Evolutionary conservation across 2,888 invertebrate species (phyloP).

Genomic region (Hypomecis punctinalis): DNA sequence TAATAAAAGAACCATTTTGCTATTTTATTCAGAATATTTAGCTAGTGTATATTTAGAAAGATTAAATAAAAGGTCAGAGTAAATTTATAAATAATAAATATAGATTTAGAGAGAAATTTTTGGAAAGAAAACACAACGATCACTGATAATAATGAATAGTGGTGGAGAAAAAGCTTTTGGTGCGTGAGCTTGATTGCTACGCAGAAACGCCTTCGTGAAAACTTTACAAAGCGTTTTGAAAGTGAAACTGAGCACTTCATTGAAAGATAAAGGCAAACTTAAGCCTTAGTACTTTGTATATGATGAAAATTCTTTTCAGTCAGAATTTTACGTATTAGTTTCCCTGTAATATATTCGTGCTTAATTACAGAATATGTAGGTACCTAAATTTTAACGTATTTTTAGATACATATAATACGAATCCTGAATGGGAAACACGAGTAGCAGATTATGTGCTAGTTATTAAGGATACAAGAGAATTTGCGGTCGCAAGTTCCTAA

Average conservation of each 20-base stretch:
- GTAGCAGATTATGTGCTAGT: neutral
- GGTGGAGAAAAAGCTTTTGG: slow-evolving; percentile 8
- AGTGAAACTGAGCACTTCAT: slow-evolving; percentile 53
- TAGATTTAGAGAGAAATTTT: neutral
- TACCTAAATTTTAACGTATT: too few species aligned
- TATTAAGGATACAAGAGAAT: neutral
- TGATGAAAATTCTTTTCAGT: slow-evolving; percentile 44
- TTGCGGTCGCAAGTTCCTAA: slow-evolving; percentile 13
- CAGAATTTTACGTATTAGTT: neutral
- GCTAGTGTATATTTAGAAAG: neutral
- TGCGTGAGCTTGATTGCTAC: slow-evolving; percentile 10
- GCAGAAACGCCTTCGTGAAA: slow-evolving; percentile 9
- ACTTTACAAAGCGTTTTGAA: slow-evolving; percentile 42
- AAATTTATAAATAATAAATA: neutral
- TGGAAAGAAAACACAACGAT: neutral
- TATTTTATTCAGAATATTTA: neutral
- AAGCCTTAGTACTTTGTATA: slow-evolving; percentile 41
- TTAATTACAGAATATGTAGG: neutral
- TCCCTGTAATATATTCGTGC: neutral
- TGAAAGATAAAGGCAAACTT: slow-evolving; percentile 58
- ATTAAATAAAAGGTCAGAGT: neutral
- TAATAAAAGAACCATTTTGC: neutral
- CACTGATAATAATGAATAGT: neutral
- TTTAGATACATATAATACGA: neutral
- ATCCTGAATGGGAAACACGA: neutral